phyloP scores from a whole-genome alignment of 2,113 vertebrate genomes.

The Procavia capensis region DNA sequence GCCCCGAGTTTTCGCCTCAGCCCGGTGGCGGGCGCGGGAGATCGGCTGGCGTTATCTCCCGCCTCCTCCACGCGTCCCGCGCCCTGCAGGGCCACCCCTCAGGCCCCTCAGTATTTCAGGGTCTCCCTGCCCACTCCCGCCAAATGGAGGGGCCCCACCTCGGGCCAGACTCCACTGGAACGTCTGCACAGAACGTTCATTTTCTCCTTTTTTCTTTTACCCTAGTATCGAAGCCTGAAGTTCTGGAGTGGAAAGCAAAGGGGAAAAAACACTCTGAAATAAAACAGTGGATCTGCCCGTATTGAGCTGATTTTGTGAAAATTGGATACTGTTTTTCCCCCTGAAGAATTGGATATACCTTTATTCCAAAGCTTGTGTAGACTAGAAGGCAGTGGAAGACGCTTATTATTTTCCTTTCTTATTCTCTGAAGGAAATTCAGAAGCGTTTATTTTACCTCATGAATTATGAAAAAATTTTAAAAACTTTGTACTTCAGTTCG shows the following conservation, averaged over 20 bases:
- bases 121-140: slow-evolving; percentile 63
- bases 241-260: background rate
- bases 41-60: slow-evolving; percentile 64
- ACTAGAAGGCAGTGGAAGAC: background rate
- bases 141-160: background rate
- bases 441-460: background rate
- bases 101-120: slow-evolving; percentile 2
- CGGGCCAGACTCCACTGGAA: background rate
- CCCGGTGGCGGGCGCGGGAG: slow-evolving; percentile 74
- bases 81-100: slow-evolving; percentile 34
- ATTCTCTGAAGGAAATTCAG: background rate
- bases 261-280: background rate
- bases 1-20: background rate
- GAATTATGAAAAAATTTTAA: background rate
- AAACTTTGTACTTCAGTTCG: background rate
- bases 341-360: background rate
- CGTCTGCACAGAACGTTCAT: background rate
- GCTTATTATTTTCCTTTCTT: slow-evolving; percentile 39
- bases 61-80: slow-evolving; percentile 57
- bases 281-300: background rate
- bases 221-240: background rate
- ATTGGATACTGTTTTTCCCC: background rate
- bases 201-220: background rate
- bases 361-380: background rate
- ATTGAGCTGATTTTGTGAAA: background rate